phyloP scores from a whole-genome alignment of 2,888 invertebrate genomes.

The Lampropteryx suffumata region DNA sequence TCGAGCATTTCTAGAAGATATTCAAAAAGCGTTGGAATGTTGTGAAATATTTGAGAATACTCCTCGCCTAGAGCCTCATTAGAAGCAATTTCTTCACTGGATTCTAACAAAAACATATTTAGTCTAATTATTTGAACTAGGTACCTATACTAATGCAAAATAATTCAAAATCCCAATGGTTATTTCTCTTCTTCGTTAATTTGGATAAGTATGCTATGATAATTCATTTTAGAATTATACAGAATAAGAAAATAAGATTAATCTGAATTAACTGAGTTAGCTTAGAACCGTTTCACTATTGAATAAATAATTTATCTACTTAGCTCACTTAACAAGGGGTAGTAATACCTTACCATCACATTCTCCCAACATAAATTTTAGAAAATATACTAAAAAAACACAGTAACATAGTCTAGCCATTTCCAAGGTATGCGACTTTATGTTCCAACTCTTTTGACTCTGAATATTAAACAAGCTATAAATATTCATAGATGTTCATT shows the following conservation, averaged over 20 bases:
- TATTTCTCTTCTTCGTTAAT: too few species aligned
- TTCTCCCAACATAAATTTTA: slow-evolving; percentile 4
- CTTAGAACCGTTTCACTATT: too few species aligned
- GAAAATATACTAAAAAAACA: slow-evolving; percentile 12
- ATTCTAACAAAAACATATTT: slow-evolving; percentile 29
- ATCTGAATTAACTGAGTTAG: too few species aligned
- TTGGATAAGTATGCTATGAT: too few species aligned
- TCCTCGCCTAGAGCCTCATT: slow-evolving; percentile 33
- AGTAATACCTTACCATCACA: slow-evolving; percentile 13
- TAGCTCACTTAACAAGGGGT: too few species aligned
- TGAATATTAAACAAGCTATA: slow-evolving; percentile 9
- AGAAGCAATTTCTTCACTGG: slow-evolving; percentile 19
- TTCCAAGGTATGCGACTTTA: slow-evolving; percentile 9
- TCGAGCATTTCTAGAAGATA: slow-evolving; percentile 51
- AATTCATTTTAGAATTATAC: too few species aligned
- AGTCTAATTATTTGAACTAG: too few species aligned
- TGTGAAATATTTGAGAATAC: slow-evolving; percentile 51
- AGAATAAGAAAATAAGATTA: too few species aligned
- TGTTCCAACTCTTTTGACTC: slow-evolving; percentile 4
- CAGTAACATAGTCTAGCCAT: slow-evolving; percentile 15
- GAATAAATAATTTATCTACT: too few species aligned
- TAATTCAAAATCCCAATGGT: too few species aligned
- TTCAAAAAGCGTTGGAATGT: slow-evolving; percentile 56
- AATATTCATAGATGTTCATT: slow-evolving; percentile 15
- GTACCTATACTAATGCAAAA: too few species aligned